Evolutionary conservation across 2,113 vertebrate species (phyloP), one percentile per base, ranked within the genome.

Genomic region (Centrocercus urophasianus): DNA sequence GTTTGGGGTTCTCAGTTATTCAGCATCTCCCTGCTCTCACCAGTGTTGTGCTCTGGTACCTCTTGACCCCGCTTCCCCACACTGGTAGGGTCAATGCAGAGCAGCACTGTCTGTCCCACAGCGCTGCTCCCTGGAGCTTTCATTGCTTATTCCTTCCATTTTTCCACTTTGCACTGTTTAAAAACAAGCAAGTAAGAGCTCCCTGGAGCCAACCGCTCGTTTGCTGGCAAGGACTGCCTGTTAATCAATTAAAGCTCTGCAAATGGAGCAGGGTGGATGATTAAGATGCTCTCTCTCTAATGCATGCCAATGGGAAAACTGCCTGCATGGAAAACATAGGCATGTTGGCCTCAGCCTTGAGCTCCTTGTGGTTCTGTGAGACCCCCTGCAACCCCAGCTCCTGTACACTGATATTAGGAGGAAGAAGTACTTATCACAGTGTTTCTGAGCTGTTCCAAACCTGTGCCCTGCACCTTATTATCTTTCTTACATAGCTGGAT

Each of bases 121-220:
- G 25, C 0, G 8, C 57, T 15, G 32, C 3, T 93, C 95, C 88
- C 92, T 71, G 13, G 95, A 93, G 93, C 57, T 90, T 96, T 88
- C 2, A 0, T 59, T 93, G 89, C 91, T 92, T 82, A 94, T 93
- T 91, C 84, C 89, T 96, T 73, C 91, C 88, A 69, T 94, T 93
- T 96, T 18, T 83, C 95, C 91, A 89, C 82, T 95, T 87, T 89
- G 93, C 84, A 79, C 84, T 96, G 96, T 96, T 96, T 94, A 95
- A 92, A 96, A 95, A 96, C 95, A 96, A 95, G 92, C 90, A 88
- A 93, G 86, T 84, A 83, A 96, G 93, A 94, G 91, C 91, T 96
- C 94, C 96, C 94, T 85, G 89, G 94, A 95, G 96, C 81, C 89
- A 90, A 32, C 19, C 1, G 30, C 84, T 95, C 91, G 54, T 94